Conservation (phyloP, 2,888 invertebrate species). For the Athrips mouffetella region DNA sequence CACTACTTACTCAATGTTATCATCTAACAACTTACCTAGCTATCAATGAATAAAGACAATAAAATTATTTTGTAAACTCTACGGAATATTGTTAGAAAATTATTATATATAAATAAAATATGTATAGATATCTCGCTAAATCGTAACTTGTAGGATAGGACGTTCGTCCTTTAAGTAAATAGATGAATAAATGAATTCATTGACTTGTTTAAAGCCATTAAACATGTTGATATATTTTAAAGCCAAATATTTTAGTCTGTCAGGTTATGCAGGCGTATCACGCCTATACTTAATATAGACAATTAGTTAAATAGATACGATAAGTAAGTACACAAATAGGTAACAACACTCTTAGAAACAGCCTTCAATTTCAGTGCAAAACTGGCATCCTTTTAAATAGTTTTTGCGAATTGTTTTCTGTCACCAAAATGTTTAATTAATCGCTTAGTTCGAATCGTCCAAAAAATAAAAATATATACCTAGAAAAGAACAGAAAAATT, state of each 20-base stretch:
- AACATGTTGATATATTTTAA: conserved; percentile 74
- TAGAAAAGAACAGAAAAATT: too few relatives aligned
- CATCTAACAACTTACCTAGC: conserved; percentile 55
- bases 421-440: too few relatives aligned
- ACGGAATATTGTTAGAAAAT: conserved; percentile 74
- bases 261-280: conserved; percentile 68
- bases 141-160: conserved; percentile 56
- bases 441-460: background rate
- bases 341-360: conserved; percentile 71
- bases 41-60: conserved; percentile 57
- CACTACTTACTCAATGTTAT: conserved; percentile 56
- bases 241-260: conserved; percentile 79
- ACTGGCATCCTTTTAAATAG: conserved; percentile 20
- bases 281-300: conserved; percentile 70
- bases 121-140: conserved; percentile 63
- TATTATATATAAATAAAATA: conserved; percentile 63
- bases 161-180: conserved; percentile 51
- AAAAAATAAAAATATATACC: background rate
- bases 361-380: conserved; percentile 52
- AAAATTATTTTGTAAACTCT: conserved; percentile 70
- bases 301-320: conserved; percentile 63
- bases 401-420: background rate
- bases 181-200: conserved; percentile 64
- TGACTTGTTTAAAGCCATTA: conserved; percentile 74
- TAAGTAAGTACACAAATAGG: conserved; percentile 72